Base-by-base conservation (phyloP, 2,888 invertebrate genomes). In the Sylvicola fuscatus region DNA sequence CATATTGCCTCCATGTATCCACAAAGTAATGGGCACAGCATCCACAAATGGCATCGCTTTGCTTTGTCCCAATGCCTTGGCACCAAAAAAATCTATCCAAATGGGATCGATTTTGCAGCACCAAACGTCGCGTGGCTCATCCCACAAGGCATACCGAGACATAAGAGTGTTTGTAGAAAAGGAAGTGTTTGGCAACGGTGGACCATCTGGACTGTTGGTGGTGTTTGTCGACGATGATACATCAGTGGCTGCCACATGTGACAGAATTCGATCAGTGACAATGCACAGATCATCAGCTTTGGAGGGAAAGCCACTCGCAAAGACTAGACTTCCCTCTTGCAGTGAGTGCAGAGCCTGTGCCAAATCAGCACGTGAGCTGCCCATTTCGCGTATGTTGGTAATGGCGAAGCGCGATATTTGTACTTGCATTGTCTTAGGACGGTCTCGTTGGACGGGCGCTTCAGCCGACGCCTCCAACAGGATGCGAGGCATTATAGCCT, bases 81-180 rank as follows among this genome's bases (percentile, higher is more conserved):
- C 81, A 5, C 87, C 89, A 41, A 75, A 66, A 55, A 92, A 92
- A 57, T 93, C 93, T 10, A 81, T 77, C 90, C 92, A 93, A 35
- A 90, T 67, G 1, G 93, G 92, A 52, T 93, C 92, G 30, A 83
- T 65, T 45, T 74, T 69, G 11, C 84, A 69, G 53, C 82, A 86
- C 82, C 92, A 93, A 10, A 93, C 73, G 46, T 82, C 75, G 43
- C 83, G 70, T n/a, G 75, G 74, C 53, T 86, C 86, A 0, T 74
- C 73, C 86, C 87, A 87, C 36, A 86, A 52, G 37, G 67, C 47
- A 47, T 68, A 68, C 2, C 58, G 51, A 38, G 57, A 50, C 16
- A 59, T 46, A 42, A 15, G 31, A 21, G 29, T 21, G 21, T 21
- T 21, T 8, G 7, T 12, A 11, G 34, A 14, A 15, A 15, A 38